Conservation (phyloP, 2,113 vertebrate genomes). For the Zosterops borbonicus region DNA sequence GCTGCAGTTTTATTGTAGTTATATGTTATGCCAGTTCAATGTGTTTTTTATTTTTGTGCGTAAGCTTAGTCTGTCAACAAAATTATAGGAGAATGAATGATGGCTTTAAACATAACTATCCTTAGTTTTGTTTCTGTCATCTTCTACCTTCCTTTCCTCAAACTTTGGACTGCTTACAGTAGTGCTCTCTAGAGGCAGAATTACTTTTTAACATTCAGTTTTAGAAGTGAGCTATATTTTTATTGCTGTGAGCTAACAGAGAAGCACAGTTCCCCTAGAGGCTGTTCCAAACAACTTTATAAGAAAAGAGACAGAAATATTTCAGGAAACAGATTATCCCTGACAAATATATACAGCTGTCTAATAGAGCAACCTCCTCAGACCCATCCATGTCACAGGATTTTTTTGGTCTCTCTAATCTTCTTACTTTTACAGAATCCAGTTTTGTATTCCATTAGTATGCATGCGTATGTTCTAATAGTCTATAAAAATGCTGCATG, state of each 20-base stretch:
- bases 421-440: constrained; percentile 55
- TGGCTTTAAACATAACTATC: neutral
- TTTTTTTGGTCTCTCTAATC: constrained; percentile 55
- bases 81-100: neutral
- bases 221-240: constrained; percentile 18
- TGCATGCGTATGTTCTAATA: constrained; percentile 54
- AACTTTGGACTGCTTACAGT: neutral
- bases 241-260: constrained; percentile 10
- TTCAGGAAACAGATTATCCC: constrained; percentile 43
- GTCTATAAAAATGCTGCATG: constrained; percentile 45
- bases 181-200: constrained; percentile 5
- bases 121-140: constrained; percentile 4
- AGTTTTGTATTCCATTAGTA: constrained; percentile 58
- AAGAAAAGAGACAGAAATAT: constrained; percentile 45
- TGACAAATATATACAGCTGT: constrained; percentile 51
- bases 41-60: neutral
- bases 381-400: neutral
- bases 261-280: neutral
- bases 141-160: neutral
- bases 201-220: constrained; percentile 16
- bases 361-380: constrained; percentile 42
- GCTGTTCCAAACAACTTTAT: neutral
- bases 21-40: neutral
- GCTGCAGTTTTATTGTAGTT: neutral
- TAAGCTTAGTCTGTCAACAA: neutral